Evolutionary conservation across 1,140 invertebrate species (phyloP).

Genomic region (Hypsibius dujardini): DNA sequence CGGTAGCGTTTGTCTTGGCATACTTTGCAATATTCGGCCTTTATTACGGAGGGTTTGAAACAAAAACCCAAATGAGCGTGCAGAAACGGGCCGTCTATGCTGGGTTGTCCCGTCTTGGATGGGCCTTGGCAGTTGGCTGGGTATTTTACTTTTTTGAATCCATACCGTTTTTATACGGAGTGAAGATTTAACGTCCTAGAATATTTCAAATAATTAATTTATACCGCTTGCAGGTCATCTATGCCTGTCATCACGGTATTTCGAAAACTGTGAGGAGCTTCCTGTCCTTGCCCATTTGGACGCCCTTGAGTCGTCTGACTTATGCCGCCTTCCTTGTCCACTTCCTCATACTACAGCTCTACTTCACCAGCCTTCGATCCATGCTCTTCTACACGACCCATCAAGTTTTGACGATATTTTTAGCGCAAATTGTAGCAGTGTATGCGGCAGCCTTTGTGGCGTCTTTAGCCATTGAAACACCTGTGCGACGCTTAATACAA

Average conservation of each 20-base stretch:
- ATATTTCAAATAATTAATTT: too few relatives aligned
- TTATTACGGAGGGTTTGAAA: too few relatives aligned
- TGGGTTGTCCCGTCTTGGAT: neutral
- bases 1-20: too few relatives aligned
- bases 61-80: too few relatives aligned
- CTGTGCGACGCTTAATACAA: too few relatives aligned
- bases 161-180: too few relatives aligned
- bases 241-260: neutral
- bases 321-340: neutral
- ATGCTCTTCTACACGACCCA: neutral
- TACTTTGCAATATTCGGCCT: too few relatives aligned
- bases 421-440: neutral
- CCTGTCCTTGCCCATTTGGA: neutral
- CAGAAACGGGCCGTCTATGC: neutral
- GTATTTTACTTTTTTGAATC: too few relatives aligned
- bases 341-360: conserved; percentile 3
- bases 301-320: neutral
- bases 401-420: neutral
- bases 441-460: neutral
- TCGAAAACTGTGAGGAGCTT: neutral
- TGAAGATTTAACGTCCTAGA: too few relatives aligned
- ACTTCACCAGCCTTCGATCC: neutral
- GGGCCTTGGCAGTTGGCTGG: neutral
- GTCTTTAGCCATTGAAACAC: too few relatives aligned
- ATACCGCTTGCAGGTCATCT: too few relatives aligned